Evolutionary conservation across 2,113 vertebrate genomes (phyloP).

Genomic region (Marcusenius ussheri): DNA sequence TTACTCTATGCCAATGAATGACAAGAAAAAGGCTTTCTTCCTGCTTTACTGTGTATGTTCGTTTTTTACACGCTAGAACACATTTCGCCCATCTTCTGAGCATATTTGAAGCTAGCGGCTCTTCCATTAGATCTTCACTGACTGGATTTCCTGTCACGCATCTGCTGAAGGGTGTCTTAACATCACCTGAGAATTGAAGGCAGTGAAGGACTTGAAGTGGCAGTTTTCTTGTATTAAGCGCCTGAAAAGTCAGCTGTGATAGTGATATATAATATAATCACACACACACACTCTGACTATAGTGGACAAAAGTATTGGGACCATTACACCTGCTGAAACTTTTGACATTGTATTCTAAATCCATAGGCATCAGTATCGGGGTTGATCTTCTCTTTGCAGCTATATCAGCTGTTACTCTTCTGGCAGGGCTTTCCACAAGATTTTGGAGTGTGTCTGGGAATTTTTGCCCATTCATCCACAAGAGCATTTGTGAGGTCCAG

Average conservation of each 20-base stretch:
- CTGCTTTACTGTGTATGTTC: neutral
- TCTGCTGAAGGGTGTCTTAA: neutral
- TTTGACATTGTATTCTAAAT: neutral
- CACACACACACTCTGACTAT: neutral
- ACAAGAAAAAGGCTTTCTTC: neutral
- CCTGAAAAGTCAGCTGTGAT: neutral
- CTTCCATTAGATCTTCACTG: neutral
- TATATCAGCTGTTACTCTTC: neutral
- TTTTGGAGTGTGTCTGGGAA: neutral
- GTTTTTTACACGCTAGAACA: neutral
- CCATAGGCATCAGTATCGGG: neutral
- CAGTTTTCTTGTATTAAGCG: neutral
- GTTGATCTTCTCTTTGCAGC: neutral
- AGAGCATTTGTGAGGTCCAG: neutral
- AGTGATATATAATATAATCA: neutral
- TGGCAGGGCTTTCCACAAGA: neutral
- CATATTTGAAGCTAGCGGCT: neutral
- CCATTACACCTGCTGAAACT: neutral
- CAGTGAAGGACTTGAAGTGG: neutral
- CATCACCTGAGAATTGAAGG: neutral
- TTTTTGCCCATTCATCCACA: neutral
- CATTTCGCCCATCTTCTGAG: neutral
- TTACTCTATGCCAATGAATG: neutral
- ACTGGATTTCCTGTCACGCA: neutral
- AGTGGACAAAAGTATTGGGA: neutral